A percentile compares a stretch with the other conserved stretches of the same genome.
phyloP scores from a whole-genome alignment of 1,140 invertebrate genomes.

The Drosophila paulistorum region DNA sequence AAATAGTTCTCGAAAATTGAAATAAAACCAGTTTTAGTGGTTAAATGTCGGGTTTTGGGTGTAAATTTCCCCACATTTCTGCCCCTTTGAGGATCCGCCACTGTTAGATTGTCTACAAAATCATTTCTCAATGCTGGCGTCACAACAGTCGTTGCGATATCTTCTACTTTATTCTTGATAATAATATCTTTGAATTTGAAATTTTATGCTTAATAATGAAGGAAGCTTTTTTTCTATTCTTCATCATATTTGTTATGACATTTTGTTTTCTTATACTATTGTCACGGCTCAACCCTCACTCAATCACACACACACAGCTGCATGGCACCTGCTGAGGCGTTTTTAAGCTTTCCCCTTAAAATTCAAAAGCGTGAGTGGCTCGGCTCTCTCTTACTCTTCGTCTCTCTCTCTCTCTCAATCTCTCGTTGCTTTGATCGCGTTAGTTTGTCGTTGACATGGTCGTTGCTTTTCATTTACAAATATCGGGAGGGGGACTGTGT shows the following conservation, averaged over 20 bases:
- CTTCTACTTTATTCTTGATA: background rate
- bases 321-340: background rate
- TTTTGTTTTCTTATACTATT: background rate
- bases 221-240: background rate
- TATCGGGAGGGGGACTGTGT: background rate
- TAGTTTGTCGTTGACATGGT: background rate
- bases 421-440: background rate
- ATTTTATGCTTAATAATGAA: background rate
- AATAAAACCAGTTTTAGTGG: too few relatives aligned
- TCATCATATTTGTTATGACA: background rate
- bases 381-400: background rate
- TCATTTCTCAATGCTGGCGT: background rate
- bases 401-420: background rate
- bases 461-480: background rate
- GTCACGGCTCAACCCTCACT: background rate
- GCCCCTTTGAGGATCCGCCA: too few relatives aligned
- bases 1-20: too few relatives aligned
- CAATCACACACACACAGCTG: background rate
- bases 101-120: too few relatives aligned
- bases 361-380: background rate
- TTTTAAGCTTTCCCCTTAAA: conserved; percentile 1
- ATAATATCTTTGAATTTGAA: background rate
- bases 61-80: too few relatives aligned
- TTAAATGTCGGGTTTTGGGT: too few relatives aligned
- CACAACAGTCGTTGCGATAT: background rate